Percentiles rank a stretch among this genome's conserved stretches.
Evolutionary conservation across 2,888 invertebrate genomes (phyloP).

Genomic region (Eremobia ochroleuca): DNA sequence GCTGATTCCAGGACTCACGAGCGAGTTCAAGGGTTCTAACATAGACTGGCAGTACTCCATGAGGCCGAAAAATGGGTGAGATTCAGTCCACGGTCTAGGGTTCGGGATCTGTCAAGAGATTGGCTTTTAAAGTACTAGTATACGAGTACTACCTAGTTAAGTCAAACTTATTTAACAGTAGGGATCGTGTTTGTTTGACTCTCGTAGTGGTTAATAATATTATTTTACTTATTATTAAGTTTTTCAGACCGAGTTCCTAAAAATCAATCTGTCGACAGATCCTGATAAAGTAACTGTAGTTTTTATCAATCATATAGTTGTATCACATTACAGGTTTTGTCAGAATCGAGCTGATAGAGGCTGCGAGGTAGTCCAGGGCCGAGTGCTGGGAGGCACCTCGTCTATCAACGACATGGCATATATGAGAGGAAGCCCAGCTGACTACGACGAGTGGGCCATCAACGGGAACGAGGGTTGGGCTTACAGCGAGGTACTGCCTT

Average conservation of each 20-base stretch:
- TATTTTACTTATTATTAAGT: background rate
- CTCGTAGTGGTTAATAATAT: background rate
- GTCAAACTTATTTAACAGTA: background rate
- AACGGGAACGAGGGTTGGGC: conserved; percentile 87
- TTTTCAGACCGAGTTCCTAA: conserved; percentile 4
- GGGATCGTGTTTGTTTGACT: background rate
- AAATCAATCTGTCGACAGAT: conserved; percentile 60
- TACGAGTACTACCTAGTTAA: background rate
- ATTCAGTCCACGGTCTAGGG: conserved; percentile 26
- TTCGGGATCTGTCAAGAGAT: conserved; percentile 65
- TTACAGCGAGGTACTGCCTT: conserved; percentile 83
- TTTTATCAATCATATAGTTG: conserved; percentile 73
- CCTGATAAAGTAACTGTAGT: conserved; percentile 64
- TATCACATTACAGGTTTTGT: conserved; percentile 83
- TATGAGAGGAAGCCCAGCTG: conserved; percentile 87
- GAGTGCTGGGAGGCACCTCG: conserved; percentile 86
- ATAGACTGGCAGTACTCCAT: conserved; percentile 86
- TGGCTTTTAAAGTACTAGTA: conserved; percentile 31
- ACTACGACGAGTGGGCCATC: conserved; percentile 87
- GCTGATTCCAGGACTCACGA: conserved; percentile 85
- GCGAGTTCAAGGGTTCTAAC: conserved; percentile 84
- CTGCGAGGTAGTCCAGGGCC: conserved; percentile 86
- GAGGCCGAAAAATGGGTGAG: conserved; percentile 87
- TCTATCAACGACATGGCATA: conserved; percentile 88
- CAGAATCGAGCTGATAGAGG: conserved; percentile 80